phyloP scores from a whole-genome alignment of 2,888 invertebrate genomes.

The Drosophila macrospina region DNA sequence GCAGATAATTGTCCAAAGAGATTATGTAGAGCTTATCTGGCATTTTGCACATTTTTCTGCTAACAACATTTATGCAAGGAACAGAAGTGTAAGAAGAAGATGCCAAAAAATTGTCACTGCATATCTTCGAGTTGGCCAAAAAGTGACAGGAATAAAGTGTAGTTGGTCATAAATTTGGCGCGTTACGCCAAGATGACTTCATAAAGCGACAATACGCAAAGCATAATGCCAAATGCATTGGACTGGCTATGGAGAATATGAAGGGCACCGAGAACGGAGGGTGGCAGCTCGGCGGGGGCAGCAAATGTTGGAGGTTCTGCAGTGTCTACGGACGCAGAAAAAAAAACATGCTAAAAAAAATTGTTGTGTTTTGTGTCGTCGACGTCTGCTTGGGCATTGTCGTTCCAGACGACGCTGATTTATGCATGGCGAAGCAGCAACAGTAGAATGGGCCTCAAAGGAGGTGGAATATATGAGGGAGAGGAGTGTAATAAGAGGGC shows the following conservation, averaged over 20 bases:
- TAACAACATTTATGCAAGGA: conserved; percentile 22
- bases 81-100: conserved; percentile 16
- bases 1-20: conserved; percentile 47
- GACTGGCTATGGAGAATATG: conserved; percentile 1
- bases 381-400: conserved; percentile 68
- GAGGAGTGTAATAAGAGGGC: conserved; percentile 6
- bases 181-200: conserved; percentile 80
- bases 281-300: conserved; percentile 2
- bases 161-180: conserved; percentile 80
- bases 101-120: conserved; percentile 54
- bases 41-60: conserved; percentile 46
- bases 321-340: conserved; percentile 23
- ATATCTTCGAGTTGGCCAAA: conserved; percentile 67
- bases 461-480: not conserved
- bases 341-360: conserved; percentile 40
- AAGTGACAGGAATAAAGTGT: conserved; percentile 75
- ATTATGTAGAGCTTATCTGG: conserved; percentile 57
- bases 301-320: conserved; percentile 32
- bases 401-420: conserved; percentile 76
- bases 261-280: not conserved
- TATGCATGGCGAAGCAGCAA: conserved; percentile 64
- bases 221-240: conserved; percentile 78
- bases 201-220: conserved; percentile 81
- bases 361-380: conserved; percentile 73
- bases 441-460: conserved; percentile 9